Evolutionary conservation across 2,113 vertebrate genomes (phyloP), one percentile per base, ranked within the genome.

Genomic region (Callipepla californica): DNA sequence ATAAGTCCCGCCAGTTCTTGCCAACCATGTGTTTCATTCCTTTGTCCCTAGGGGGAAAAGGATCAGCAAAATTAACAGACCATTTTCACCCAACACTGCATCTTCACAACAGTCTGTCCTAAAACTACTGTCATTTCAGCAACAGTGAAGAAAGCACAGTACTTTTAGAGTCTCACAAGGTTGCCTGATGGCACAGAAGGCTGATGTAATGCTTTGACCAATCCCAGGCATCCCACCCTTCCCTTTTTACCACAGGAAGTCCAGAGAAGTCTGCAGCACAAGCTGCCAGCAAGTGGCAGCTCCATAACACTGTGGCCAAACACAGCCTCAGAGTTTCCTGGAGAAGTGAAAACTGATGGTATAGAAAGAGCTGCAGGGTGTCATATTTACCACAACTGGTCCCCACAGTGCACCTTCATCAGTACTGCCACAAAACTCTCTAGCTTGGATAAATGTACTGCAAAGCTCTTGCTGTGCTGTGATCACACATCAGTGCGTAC

Each of bases 1-100:
- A 98, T 76, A 98, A 96, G 1, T 98, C 97, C 30, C 98, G 92
- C 98, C 98, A 98, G 77, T 98, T 97, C 12, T 97, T 97, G 80
- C 98, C 98, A 84, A 98, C 98, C 98, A 98, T 98, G 92, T 98
- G 96, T 48, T 98, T 97, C 98, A 98, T 98, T 51, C 98, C 98
- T 92, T 98, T 98, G 95, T 98, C 97, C 90, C 98, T 98, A 92
- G 47, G 79, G 32, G 44, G 14, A 80, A 85, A 65, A 85, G 70
- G 19, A 79, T 68, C 21, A 63, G 40, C 47, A 47, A 78, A 40
- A 36, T 88, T 53, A 74, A 94, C 21, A 47, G 40, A 70, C 62
- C 21, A 21, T 55, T 42, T 55, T 55, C 63, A 70, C 28, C 45
- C 72, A 74, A 8, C 6, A 7, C 2, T 22, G 26, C 61, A 53